Evolutionary conservation across 2,888 invertebrate species (phyloP).

Genomic region (Odontocolon sp.): DNA sequence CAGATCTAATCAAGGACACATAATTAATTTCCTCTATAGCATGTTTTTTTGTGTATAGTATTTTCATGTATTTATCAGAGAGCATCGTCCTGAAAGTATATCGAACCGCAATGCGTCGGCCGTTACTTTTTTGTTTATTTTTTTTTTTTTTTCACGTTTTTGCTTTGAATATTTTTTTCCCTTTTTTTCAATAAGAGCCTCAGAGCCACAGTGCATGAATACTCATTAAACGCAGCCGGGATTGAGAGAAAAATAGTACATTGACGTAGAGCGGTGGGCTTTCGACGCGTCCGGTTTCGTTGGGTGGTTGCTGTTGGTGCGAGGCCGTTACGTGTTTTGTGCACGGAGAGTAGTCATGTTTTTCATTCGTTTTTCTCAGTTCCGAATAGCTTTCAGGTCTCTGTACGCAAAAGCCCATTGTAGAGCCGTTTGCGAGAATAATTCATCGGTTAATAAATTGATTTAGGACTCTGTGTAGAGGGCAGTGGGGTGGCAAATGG

Average conservation of each 20-base stretch:
- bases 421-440: conserved; percentile 33
- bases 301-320: conserved; percentile 8
- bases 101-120: neutral
- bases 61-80: no score
- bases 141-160: neutral
- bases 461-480: neutral
- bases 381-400: conserved; percentile 34
- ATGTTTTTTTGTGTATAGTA: no score
- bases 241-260: conserved; percentile 29
- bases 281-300: conserved; percentile 48
- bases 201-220: conserved; percentile 30
- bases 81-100: neutral
- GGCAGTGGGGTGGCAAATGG: neutral
- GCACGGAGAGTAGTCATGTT: conserved; percentile 27
- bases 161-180: conserved; percentile 1
- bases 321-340: conserved; percentile 43
- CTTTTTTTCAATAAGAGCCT: conserved; percentile 24
- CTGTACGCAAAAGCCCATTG: conserved; percentile 30
- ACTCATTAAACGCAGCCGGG: conserved; percentile 52
- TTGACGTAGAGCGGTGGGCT: conserved; percentile 30
- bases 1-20: no score
- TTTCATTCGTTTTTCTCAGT: conserved; percentile 42
- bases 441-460: conserved; percentile 48
- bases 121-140: neutral
- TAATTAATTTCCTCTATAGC: no score